phyloP scores from a whole-genome alignment of 1,140 invertebrate genomes.

The Drosophila guanche region DNA sequence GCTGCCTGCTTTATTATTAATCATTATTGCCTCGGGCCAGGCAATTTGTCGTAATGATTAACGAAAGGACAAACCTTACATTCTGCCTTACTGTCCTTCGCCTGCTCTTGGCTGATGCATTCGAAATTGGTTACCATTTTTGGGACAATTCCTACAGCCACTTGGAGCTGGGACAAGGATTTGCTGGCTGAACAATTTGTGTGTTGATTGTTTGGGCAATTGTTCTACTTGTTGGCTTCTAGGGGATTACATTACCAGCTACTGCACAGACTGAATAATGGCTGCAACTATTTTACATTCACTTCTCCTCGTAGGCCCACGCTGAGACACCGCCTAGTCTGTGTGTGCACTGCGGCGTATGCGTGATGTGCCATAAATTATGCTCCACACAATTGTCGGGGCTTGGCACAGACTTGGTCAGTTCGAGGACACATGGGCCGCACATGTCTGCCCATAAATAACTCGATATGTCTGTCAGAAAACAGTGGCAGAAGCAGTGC shows the following conservation, averaged over 20 bases:
- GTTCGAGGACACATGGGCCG: slow-evolving; percentile 40
- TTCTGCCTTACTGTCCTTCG: slow-evolving; percentile 15
- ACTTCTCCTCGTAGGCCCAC: slow-evolving; percentile 8
- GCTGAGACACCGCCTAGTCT: not conserved
- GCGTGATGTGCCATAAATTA: slow-evolving; percentile 64
- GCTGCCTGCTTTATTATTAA: slow-evolving; percentile 55
- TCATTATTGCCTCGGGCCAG: slow-evolving; percentile 39
- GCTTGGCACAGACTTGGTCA: not conserved
- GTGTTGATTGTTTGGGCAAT: slow-evolving; percentile 41
- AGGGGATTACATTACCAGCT: slow-evolving; percentile 18
- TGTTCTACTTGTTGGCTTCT: slow-evolving; percentile 41
- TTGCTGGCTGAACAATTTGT: slow-evolving; percentile 41
- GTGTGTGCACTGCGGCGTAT: slow-evolving; percentile 58
- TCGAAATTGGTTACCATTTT: slow-evolving; percentile 45
- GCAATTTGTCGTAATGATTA: slow-evolving; percentile 57
- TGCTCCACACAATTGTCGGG: slow-evolving; percentile 36
- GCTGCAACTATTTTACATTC: slow-evolving; percentile 14
- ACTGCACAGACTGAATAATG: slow-evolving; percentile 39
- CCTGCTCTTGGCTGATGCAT: slow-evolving; percentile 48
- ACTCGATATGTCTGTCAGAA: slow-evolving; percentile 46
- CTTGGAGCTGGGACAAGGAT: slow-evolving; percentile 18
- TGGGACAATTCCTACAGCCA: slow-evolving; percentile 15
- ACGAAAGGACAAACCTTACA: slow-evolving; percentile 3
- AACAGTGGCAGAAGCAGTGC: slow-evolving; percentile 21
- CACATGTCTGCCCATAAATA: slow-evolving; percentile 54